A percentile compares a stretch with the other conserved stretches of the same genome.
phyloP scores from a whole-genome alignment of 2,797 vertebrate species.

The Anabacerthia variegaticeps region DNA sequence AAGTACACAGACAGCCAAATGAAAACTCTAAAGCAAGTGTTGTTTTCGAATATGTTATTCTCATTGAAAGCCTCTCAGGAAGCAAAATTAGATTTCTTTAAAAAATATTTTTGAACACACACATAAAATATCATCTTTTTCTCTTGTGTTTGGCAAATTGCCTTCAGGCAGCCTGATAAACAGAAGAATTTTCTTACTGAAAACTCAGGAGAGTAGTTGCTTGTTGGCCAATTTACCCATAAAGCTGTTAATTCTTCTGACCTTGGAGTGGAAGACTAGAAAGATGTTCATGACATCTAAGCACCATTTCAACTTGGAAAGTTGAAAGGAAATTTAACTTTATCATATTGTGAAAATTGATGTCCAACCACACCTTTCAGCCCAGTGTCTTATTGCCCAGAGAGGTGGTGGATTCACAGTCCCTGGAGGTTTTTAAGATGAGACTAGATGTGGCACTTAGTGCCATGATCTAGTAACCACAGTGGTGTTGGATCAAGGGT shows the following conservation, averaged over 20 bases:
- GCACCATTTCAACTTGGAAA: neutral
- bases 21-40: neutral
- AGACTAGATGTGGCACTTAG: too few relatives aligned
- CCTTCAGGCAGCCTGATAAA: neutral
- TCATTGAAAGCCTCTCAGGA: slow-evolving; percentile 12
- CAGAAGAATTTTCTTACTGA: neutral
- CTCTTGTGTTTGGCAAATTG: neutral
- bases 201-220: neutral
- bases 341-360: neutral
- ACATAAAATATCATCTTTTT: neutral
- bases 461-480: too few relatives aligned
- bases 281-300: neutral
- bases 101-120: neutral
- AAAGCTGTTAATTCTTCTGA: slow-evolving; percentile 1
- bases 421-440: too few relatives aligned
- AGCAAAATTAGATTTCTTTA: slow-evolving; percentile 31
- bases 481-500: too few relatives aligned
- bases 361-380: neutral
- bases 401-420: too few relatives aligned
- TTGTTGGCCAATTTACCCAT: neutral
- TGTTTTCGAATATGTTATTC: neutral
- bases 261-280: slow-evolving; percentile 10
- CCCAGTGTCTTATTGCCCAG: neutral
- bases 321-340: neutral
- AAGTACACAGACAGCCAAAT: neutral